Conservation (phyloP, 2,797 vertebrate genomes). For the Pelodytes ibericus region DNA sequence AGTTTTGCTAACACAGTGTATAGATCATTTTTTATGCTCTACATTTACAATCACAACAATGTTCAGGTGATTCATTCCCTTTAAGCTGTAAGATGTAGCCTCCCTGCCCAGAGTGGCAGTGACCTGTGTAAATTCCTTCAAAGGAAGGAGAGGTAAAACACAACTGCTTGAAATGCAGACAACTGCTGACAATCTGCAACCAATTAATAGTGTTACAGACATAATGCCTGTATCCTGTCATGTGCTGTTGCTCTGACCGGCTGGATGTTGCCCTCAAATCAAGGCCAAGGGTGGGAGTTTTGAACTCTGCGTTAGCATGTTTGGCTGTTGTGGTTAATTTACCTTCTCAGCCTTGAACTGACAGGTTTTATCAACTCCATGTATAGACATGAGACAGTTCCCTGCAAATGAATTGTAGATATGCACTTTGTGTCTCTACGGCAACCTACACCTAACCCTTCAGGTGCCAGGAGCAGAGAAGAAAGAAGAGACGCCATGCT, state of each 20-base stretch:
- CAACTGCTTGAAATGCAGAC: constrained; percentile 39
- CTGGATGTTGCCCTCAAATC: constrained; percentile 35
- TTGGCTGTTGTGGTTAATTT: constrained; percentile 44
- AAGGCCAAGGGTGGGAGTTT: constrained; percentile 20
- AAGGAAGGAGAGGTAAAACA: constrained; percentile 36
- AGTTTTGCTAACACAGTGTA: too few relatives aligned
- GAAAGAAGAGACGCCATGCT: too few relatives aligned
- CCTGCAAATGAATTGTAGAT: neutral
- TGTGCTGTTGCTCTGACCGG: constrained; percentile 28
- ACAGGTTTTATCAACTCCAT: constrained; percentile 21
- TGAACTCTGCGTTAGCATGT: constrained; percentile 22
- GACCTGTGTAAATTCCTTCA: too few relatives aligned
- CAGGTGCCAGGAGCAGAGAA: too few relatives aligned
- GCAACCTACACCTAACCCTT: too few relatives aligned
- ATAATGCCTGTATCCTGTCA: constrained; percentile 22
- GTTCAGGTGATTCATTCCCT: too few relatives aligned
- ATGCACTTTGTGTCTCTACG: too few relatives aligned
- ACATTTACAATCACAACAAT: too few relatives aligned
- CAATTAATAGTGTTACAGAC: constrained; percentile 47
- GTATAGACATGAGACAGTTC: constrained; percentile 12
- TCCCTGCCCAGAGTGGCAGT: too few relatives aligned
- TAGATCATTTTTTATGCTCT: too few relatives aligned
- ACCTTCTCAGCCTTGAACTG: constrained; percentile 32
- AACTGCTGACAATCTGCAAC: constrained; percentile 45
- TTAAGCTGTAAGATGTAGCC: too few relatives aligned